These are phyloP conservation scores for Hemibagrus guttatus DNA, from an alignment of 2,797 vertebrate genomes.

Conservation along the genomic window DNA sequence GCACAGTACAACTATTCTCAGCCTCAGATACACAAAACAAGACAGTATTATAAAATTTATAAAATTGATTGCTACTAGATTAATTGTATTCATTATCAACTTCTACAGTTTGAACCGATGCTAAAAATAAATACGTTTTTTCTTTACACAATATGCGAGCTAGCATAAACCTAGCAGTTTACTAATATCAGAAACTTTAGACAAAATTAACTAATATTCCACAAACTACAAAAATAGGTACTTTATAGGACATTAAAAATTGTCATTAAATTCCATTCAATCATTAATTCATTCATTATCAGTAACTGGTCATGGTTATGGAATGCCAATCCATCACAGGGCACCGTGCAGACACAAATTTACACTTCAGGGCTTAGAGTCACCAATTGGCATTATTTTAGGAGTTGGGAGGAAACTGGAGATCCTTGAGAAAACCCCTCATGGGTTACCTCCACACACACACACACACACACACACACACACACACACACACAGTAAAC, in stretches of 20 bases:
- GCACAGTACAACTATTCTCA: background rate
- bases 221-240: background rate
- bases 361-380: background rate
- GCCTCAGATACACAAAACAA: background rate
- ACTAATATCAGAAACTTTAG: background rate
- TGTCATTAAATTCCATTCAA: background rate
- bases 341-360: background rate
- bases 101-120: background rate
- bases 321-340: background rate
- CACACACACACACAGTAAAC: background rate
- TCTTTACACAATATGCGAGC: background rate
- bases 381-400: background rate
- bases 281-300: background rate
- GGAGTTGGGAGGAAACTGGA: background rate
- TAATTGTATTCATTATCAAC: background rate
- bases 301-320: background rate
- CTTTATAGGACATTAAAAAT: background rate
- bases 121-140: background rate
- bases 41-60: background rate
- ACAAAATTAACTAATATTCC: background rate
- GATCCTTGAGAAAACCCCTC: background rate
- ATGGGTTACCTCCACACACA: no score
- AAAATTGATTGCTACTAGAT: background rate
- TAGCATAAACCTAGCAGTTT: background rate
- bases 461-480: no score